Conservation (phyloP, 2,113 vertebrate genomes). For the Dromaius novaehollandiae region DNA sequence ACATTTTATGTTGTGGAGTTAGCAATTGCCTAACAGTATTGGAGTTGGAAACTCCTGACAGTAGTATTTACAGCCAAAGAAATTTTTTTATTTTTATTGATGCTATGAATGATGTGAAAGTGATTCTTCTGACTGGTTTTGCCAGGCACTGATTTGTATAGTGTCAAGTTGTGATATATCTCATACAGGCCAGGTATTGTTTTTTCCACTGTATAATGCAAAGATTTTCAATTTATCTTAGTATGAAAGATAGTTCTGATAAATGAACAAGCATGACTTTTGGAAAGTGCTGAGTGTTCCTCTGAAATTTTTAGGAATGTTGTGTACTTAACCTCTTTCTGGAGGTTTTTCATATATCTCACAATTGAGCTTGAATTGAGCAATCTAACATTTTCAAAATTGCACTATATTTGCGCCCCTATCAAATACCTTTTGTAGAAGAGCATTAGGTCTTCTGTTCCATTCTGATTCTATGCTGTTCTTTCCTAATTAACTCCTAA, state of each 20-base stretch:
- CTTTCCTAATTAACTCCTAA: constrained; percentile 46
- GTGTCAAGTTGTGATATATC: neutral
- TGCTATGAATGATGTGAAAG: neutral
- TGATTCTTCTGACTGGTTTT: neutral
- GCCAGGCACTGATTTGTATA: neutral
- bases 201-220: neutral
- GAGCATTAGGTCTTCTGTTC: neutral
- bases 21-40: neutral
- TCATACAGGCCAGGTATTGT: neutral
- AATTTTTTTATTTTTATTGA: neutral
- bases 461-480: neutral
- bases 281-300: neutral
- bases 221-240: neutral
- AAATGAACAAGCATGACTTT: neutral
- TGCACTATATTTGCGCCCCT: neutral
- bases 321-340: neutral
- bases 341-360: neutral
- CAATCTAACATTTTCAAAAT: neutral
- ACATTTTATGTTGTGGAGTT: neutral
- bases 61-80: neutral
- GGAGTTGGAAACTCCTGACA: neutral
- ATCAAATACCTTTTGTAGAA: neutral
- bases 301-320: neutral
- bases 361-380: neutral
- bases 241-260: neutral